phyloP scores from a whole-genome alignment of 2,888 invertebrate species.

The Cantharis rustica region DNA sequence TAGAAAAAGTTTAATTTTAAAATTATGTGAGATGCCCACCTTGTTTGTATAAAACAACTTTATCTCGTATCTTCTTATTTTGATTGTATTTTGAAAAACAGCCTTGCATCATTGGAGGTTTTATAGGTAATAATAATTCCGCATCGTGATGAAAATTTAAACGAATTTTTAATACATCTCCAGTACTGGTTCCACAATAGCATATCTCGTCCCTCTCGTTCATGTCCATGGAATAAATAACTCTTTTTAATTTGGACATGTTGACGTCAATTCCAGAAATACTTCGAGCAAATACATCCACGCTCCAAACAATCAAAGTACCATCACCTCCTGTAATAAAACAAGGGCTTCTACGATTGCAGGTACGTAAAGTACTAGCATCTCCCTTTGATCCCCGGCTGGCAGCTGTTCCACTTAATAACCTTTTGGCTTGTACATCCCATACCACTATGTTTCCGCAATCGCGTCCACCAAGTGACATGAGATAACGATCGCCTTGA shows the following conservation, averaged over 20 bases:
- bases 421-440: constrained; percentile 64
- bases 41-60: constrained; percentile 64
- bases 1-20: not conserved
- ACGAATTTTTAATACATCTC: constrained; percentile 69
- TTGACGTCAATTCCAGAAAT: constrained; percentile 75
- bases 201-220: constrained; percentile 73
- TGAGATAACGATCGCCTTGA: constrained; percentile 77
- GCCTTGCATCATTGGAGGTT: constrained; percentile 65
- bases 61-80: constrained; percentile 60
- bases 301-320: constrained; percentile 69
- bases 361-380: constrained; percentile 55
- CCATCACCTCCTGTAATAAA: constrained; percentile 79
- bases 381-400: constrained; percentile 51
- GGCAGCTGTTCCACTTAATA: constrained; percentile 57
- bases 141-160: constrained; percentile 66
- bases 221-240: constrained; percentile 74
- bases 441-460: constrained; percentile 88
- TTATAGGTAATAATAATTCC: constrained; percentile 57
- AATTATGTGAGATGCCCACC: constrained; percentile 49
- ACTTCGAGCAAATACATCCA: constrained; percentile 70
- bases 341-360: constrained; percentile 64
- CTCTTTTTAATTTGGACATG: constrained; percentile 78
- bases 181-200: constrained; percentile 86
- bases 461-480: constrained; percentile 88
- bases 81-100: constrained; percentile 68